phyloP scores from a whole-genome alignment of 2,113 vertebrate species.

The Ictalurus furcatus region DNA sequence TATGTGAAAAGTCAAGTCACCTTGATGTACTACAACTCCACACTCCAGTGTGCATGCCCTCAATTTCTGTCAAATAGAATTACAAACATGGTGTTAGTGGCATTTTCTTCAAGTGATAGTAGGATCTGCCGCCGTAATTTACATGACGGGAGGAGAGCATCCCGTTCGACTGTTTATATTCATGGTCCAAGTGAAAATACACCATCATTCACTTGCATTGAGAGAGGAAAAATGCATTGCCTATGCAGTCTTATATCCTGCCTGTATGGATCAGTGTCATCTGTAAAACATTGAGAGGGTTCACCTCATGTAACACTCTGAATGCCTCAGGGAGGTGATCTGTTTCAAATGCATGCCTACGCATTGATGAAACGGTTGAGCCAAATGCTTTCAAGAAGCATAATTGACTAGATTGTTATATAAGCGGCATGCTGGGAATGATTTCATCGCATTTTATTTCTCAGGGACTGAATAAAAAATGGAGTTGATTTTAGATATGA shows the following conservation, averaged over 20 bases:
- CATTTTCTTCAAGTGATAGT: neutral
- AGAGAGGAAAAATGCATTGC: neutral
- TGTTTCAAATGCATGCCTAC: neutral
- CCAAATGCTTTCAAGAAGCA: neutral
- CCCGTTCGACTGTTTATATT: neutral
- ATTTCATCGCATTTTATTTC: conserved; percentile 14
- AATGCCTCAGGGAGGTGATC: conserved; percentile 2
- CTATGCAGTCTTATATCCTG: neutral
- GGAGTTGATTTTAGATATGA: conserved; percentile 41
- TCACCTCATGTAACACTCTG: neutral
- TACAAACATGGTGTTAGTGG: neutral
- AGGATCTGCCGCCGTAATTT: neutral
- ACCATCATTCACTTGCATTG: neutral
- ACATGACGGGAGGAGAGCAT: neutral
- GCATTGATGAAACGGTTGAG: neutral
- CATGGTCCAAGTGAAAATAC: neutral
- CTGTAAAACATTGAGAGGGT: conserved; percentile 6
- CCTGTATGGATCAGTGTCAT: conserved; percentile 10
- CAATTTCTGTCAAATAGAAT: neutral
- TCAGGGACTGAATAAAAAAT: conserved; percentile 6
- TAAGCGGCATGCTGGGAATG: neutral
- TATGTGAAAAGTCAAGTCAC: neutral
- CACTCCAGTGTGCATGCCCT: neutral
- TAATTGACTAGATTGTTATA: neutral
- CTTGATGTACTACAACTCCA: neutral